Evolutionary conservation across 2,888 invertebrate species (phyloP), one percentile per base, ranked within the genome.

Genomic region (Drosophila algonquin): DNA sequence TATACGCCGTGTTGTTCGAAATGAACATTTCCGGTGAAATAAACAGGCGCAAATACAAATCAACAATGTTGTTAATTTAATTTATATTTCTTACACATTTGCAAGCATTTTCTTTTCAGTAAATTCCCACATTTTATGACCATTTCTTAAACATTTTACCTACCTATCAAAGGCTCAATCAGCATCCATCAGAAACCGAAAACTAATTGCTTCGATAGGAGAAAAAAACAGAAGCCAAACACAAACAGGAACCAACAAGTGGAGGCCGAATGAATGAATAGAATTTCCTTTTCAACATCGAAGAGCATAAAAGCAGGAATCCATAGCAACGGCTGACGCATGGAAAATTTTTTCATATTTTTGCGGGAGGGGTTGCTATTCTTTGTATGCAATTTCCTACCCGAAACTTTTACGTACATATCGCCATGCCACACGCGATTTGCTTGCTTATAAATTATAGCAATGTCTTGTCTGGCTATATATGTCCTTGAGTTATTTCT

Each of bases 391-490:
- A 80, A 30, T 54, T 30, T 52, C 45, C 76, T 46, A 16, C 12
- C 46, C n/a, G 27, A 62, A 67, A 58, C 45, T 46, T 61, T 61
- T 45, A 10, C 3, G 24, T 45, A 46, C 56, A 27, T 63, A 57
- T 62, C 40, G 24, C 40, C 52, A 46, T 58, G 64, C 27, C 54
- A 61, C 75, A 81, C 75, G 81, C 79, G 76, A 77, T 77, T 79
- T 73, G 73, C 68, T 73, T 79, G 81, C 61, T 72, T 79, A 75
- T 79, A 75, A 79, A 75, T 79, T 69, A 81, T 81, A 79, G 79
- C 85, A 76, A 63, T 68, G 64, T 74, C 74, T 85, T 54, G 61
- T 50, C 51, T 58, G 60, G 59, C 59, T 56, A 16, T 35, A 46
- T 62, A 60, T 64, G 87, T 79, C 82, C 82, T 85, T 85, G 82